Base-by-base conservation (phyloP, 2,797 vertebrate species). In the Sphenopsis melanotis region DNA sequence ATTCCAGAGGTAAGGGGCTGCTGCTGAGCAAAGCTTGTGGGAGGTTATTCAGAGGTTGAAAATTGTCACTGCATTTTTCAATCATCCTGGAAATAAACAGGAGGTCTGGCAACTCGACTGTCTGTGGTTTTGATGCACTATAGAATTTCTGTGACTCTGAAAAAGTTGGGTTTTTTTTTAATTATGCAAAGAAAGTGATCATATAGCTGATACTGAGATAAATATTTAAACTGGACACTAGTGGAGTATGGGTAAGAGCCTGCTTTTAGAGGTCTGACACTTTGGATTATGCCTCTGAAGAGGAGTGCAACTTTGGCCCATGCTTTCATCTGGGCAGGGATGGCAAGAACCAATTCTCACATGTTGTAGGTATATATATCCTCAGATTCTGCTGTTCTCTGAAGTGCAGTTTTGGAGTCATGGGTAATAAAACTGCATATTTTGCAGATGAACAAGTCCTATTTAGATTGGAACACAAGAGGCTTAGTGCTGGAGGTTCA, bases 191-290 rank as follows among this genome's bases (percentile, higher is more conserved):
- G n/a, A 36, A 76, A 74, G 32, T 69, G 80, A 52, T 83, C 32
- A 69, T 85, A 53, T 30, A 87, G n/a, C 55, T 83, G 23, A 9
- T 93, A 66, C 16, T 80, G 75, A 92, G 47, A 84, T 70, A 92
- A 85, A 90, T 85, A 78, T 85, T 89, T 95, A 56, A 94, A 87
- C 22, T 69, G 52, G 22, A 82, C 94, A 71, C 56, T 55, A 42
- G n/a, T 12, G 3, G 56, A 75, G 29, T 71, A 29, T 74, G 29
- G 50, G 32, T 81, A 59, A 77, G 61, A 86, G 56, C 15, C 39
- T 90, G 27, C 34, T 83, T 86, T 88, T 86, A 86, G 84, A 70
- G 50, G 44, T 46, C 29, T 80, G 34, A 41, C 24, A 42, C 18
- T 83, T 74, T 90, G 27, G 59, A 82, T 93, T 88, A 50, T 83